Evolutionary conservation across 2,113 vertebrate species (phyloP), one percentile per base, ranked within the genome.

Genomic region (Cichladusa arquata): DNA sequence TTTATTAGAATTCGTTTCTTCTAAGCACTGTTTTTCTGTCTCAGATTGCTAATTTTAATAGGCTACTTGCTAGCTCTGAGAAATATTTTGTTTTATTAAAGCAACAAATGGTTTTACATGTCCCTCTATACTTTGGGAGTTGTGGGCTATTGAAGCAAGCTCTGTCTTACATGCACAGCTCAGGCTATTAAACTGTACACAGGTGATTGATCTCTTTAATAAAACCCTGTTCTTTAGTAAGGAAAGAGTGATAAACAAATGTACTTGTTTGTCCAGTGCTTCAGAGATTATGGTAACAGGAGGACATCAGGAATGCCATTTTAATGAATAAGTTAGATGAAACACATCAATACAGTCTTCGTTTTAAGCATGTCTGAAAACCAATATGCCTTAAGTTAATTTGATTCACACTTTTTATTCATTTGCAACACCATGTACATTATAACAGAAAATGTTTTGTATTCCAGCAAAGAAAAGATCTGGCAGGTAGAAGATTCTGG

Each of bases 191-290:
- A 97, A 94, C 96, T 97, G 95, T 95, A 97, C 90, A 86, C 92
- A 92, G 79, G 97, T 98, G 98, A 98, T 98, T 98, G 98, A 98
- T 98, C 96, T 98, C 96, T 98, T 98, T 98, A 98, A 98, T 98
- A 98, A 98, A 98, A 97, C 81, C 81, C 92, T 86, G 95, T 96
- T 97, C 97, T 97, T 98, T 97, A 97, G 97, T 96, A 96, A 98
- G 96, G 97, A 97, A 97, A 97, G 96, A 96, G 95, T 96, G 98
- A 97, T 97, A 98, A 98, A 98, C 98, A 98, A 97, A 98, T 98
- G 94, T 89, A 96, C 95, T 97, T 97, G 96, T 97, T 97, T 98
- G 98, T 97, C 98, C 98, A 96, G 96, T 88, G 96, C 96, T 95
- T 98, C 95, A 95, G 97, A 98, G 97, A 97, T 97, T 90, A 96